Conservation (phyloP, 1,140 invertebrate species). For the Bombus difficillimus region DNA sequence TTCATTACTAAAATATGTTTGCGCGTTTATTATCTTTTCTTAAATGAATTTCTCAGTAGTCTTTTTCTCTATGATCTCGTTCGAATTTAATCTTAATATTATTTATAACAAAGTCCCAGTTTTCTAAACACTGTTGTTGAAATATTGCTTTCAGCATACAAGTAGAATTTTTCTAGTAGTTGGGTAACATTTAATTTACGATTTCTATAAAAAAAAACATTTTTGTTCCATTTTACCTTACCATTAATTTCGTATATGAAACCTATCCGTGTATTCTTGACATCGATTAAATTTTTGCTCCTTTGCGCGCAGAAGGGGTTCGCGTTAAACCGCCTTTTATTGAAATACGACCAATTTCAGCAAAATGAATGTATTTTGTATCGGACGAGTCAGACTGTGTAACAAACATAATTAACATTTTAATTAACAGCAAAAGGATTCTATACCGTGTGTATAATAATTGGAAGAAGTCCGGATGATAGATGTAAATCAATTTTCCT, state of each 20-base stretch:
- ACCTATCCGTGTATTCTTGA: neutral
- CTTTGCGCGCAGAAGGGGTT: no score
- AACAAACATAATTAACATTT: neutral
- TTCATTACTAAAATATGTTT: neutral
- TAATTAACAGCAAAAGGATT: neutral
- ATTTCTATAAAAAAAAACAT: neutral
- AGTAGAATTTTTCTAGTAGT: no score
- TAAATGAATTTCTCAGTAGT: no score
- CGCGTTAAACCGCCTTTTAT: neutral
- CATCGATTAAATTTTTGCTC: no score
- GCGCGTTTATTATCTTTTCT: no score
- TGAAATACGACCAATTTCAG: neutral
- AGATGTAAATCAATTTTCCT: neutral
- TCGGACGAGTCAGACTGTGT: neutral
- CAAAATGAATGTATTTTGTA: neutral
- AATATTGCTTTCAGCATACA: no score
- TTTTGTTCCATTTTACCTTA: neutral
- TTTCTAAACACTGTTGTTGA: neutral
- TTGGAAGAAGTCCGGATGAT: neutral
- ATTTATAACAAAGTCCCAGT: neutral
- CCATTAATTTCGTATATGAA: neutral
- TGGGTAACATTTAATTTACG: no score
- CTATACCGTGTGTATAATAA: neutral
- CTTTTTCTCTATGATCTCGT: no score
- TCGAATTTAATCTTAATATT: neutral